Percentiles rank a stretch among this genome's conserved stretches.
phyloP scores from a whole-genome alignment of 2,888 invertebrate genomes.

The Bhutanitis thaidina region DNA sequence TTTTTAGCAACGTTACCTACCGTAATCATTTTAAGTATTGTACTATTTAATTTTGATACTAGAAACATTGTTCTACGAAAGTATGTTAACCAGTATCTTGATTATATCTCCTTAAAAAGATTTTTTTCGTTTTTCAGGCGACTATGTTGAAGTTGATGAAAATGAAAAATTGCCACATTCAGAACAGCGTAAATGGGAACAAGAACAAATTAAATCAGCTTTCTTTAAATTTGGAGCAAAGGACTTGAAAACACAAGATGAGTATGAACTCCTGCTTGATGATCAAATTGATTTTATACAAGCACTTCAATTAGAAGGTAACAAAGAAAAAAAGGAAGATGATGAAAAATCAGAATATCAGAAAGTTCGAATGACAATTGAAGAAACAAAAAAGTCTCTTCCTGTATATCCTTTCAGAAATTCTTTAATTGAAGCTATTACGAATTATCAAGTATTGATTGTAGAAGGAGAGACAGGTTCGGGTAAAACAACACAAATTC shows the following conservation, averaged over 20 bases:
- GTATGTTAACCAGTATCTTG: no score
- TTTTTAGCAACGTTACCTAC: no score
- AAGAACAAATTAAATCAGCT: slow-evolving; percentile 96
- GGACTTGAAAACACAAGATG: slow-evolving; percentile 86
- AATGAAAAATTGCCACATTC: slow-evolving; percentile 90
- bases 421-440: slow-evolving; percentile 94
- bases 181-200: slow-evolving; percentile 97
- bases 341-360: slow-evolving; percentile 82
- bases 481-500: slow-evolving; percentile 99
- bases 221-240: slow-evolving; percentile 96
- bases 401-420: slow-evolving; percentile 96
- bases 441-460: slow-evolving; percentile 92
- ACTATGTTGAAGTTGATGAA: slow-evolving; percentile 92
- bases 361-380: slow-evolving; percentile 88
- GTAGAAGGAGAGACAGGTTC: slow-evolving; percentile 99
- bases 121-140: slow-evolving; percentile 58
- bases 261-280: slow-evolving; percentile 95
- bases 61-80: no score
- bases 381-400: slow-evolving; percentile 94
- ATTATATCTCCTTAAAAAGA: background rate
- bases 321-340: slow-evolving; percentile 77
- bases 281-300: slow-evolving; percentile 99
- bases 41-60: no score
- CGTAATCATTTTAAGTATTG: no score
- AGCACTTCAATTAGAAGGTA: slow-evolving; percentile 89